phyloP scores from a whole-genome alignment of 2,113 vertebrate species.

The Myiopsitta monachus region DNA sequence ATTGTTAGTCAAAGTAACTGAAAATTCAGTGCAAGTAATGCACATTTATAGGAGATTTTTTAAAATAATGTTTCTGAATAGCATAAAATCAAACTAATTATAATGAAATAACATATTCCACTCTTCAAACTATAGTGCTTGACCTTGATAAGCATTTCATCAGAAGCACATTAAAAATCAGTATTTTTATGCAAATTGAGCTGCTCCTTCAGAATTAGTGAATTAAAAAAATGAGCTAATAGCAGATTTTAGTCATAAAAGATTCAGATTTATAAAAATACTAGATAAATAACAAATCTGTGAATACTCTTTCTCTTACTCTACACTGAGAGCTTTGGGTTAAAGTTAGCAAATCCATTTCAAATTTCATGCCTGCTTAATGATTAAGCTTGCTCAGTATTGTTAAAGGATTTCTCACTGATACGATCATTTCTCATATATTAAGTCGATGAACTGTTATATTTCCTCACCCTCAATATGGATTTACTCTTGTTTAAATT shows the following conservation, averaged over 20 bases:
- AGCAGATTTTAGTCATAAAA: neutral
- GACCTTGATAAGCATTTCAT: conserved; percentile 26
- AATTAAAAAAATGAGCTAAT: conserved; percentile 16
- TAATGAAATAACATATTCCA: neutral
- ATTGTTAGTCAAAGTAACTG: neutral
- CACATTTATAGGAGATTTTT: neutral
- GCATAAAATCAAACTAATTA: neutral
- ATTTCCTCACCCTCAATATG: neutral
- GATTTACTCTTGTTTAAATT: neutral
- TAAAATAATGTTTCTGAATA: neutral
- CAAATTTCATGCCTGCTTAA: neutral
- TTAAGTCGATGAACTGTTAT: neutral
- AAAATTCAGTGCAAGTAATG: neutral
- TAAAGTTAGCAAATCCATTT: neutral
- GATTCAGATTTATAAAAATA: neutral
- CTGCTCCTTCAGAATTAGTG: neutral
- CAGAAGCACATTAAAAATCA: neutral
- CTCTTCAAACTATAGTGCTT: neutral
- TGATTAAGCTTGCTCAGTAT: neutral
- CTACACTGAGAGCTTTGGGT: neutral
- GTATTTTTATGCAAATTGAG: conserved; percentile 20
- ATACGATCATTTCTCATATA: neutral
- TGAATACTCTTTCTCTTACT: neutral
- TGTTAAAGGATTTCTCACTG: neutral
- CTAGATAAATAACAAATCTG: neutral